Base-by-base conservation (phyloP, 2,888 invertebrate genomes). In the Amphipoea lucens region DNA sequence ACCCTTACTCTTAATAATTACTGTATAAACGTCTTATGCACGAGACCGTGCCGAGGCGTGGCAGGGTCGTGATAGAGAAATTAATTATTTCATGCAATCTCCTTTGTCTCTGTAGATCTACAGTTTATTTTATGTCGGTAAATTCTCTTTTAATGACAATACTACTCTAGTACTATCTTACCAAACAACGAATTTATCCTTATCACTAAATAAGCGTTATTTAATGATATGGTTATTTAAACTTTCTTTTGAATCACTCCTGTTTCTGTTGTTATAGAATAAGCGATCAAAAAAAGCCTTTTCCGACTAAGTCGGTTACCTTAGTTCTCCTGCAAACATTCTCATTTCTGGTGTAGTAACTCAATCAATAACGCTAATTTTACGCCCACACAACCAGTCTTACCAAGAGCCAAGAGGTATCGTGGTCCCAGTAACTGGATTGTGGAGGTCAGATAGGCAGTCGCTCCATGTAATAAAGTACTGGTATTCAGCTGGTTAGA, bases 1-100 rank as follows among this genome's bases (percentile, higher is more conserved):
- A 79, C 70, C 12, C 4, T 11, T 23, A 29, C 7, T 71, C 68
- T 42, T 45, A 23, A 29, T 77, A 45, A 54, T 76, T 29, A 78
- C 17, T 29, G 2, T 48, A 67, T 57, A 45, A 20, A 45, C 14
- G 12, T 75, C 45, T 42, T 0, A 4, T 62, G 7, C 20, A 29
- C 65, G 20, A 48, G 20, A 51, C 48, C 20, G 29, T 23, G 51
- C 12, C 69, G 20, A 36, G 2, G 4, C 29, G 29, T 69, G 69
- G 0, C 29, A 29, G 4, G 6, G 14, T 9, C 36, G 36, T 70
- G 51, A 54, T 14, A 54, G 51, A 51, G 29, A 23, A 54, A 36
- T 36, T 23, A 0, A 70, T 36, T 2, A 54, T 7, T 51, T 9
- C 20, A 29, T 36, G 4, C 29, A 29, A 51, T 51, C 68, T 29